These are phyloP conservation scores for Plemyria rubiginata DNA, from an alignment of 2,888 invertebrate species.

Conservation along the genomic window DNA sequence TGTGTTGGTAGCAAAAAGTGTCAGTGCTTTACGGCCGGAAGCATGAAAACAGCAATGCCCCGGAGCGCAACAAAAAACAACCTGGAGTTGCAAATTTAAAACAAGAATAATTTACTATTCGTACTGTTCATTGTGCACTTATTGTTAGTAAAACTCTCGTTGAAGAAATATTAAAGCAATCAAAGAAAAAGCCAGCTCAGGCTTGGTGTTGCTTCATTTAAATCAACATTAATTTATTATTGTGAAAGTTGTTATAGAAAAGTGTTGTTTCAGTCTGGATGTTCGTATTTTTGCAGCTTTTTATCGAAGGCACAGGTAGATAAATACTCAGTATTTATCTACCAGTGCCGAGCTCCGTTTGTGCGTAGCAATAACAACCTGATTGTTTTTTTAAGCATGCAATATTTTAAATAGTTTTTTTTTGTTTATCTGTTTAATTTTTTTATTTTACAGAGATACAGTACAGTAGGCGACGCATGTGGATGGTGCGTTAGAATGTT, in stretches of 20 bases:
- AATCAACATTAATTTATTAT: not conserved
- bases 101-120: slow-evolving; percentile 6
- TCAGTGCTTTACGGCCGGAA: not conserved
- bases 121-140: slow-evolving; percentile 2
- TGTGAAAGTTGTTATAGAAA: not conserved
- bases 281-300: not conserved
- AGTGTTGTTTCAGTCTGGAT: not conserved
- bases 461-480: too few species aligned
- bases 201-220: slow-evolving; percentile 4
- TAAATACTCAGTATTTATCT: not conserved
- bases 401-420: too few species aligned
- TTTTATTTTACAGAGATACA: too few species aligned
- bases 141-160: slow-evolving; percentile 1
- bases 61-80: slow-evolving; percentile 3
- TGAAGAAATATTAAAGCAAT: slow-evolving; percentile 3
- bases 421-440: too few species aligned
- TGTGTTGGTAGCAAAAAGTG: not conserved
- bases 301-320: not conserved
- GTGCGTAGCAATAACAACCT: not conserved
- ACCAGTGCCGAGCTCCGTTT: not conserved
- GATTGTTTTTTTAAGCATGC: not conserved
- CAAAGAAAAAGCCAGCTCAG: not conserved
- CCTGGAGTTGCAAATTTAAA: slow-evolving; percentile 1
- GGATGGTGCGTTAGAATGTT: too few species aligned
- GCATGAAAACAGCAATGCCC: slow-evolving; percentile 2